These are phyloP conservation scores for Orycteropus afer DNA, from an alignment of 2,113 vertebrate species.

Conservation along the genomic window DNA sequence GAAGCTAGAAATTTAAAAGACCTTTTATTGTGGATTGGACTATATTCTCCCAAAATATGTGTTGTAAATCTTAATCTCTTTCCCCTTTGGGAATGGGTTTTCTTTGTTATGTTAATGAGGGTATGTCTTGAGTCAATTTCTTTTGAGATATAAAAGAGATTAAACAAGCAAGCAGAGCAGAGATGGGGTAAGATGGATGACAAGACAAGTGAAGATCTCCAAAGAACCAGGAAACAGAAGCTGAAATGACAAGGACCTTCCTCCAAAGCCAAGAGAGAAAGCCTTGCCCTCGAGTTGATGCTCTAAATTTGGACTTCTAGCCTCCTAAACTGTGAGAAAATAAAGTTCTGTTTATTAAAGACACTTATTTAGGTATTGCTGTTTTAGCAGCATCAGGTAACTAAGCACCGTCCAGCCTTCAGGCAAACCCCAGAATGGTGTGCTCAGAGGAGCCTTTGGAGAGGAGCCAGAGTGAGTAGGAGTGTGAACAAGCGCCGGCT, in stretches of 20 bases:
- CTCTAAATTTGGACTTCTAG: neutral
- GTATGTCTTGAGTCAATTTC: too few relatives aligned
- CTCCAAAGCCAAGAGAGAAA: neutral
- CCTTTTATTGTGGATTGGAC: neutral
- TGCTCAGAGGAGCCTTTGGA: neutral
- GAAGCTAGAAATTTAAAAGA: slow-evolving; percentile 14
- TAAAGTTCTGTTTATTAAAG: neutral
- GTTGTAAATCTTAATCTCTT: too few relatives aligned
- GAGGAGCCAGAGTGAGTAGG: neutral
- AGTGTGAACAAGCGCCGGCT: neutral
- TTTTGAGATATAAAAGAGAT: neutral
- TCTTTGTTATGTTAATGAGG: too few relatives aligned
- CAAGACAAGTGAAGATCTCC: neutral
- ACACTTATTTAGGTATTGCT: neutral
- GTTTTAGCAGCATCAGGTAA: neutral
- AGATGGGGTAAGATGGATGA: neutral
- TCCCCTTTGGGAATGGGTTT: too few relatives aligned
- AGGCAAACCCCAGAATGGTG: neutral
- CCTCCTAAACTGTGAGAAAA: neutral
- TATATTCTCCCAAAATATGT: too few relatives aligned
- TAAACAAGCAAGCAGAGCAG: neutral
- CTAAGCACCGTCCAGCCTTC: neutral
- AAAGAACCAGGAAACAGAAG: neutral
- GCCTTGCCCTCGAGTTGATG: neutral
- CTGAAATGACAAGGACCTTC: too few relatives aligned